Conservation (phyloP, 2,113 vertebrate genomes). For the Pseudopipra pipra region DNA sequence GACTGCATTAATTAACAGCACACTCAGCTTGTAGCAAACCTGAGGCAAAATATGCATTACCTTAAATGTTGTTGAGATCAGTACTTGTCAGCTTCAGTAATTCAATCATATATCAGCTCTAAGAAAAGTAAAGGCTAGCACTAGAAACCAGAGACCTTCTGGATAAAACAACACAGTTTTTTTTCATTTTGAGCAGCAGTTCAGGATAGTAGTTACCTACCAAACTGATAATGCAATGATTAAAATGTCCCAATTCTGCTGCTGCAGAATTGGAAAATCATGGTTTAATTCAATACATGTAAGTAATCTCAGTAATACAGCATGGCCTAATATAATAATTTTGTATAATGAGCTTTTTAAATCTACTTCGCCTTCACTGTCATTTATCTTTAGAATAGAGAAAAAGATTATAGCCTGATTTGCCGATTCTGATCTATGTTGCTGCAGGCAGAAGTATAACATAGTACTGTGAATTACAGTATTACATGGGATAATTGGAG, state of each 20-base stretch:
- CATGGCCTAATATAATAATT: background rate
- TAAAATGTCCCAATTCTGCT: background rate
- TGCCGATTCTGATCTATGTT: background rate
- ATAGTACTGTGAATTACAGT: background rate
- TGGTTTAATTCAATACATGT: background rate
- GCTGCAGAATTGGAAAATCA: background rate
- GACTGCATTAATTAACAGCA: background rate
- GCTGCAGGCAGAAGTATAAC: background rate
- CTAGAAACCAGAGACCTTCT: slow-evolving; percentile 20
- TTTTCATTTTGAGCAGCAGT: slow-evolving; percentile 4
- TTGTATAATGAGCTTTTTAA: background rate
- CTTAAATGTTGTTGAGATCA: background rate
- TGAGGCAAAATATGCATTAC: background rate
- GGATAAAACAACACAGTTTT: background rate
- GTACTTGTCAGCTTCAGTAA: slow-evolving; percentile 11
- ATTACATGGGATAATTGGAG: background rate
- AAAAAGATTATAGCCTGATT: background rate
- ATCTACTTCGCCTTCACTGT: background rate
- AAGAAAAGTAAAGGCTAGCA: background rate
- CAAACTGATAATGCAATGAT: background rate
- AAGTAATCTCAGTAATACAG: background rate
- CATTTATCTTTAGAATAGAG: background rate
- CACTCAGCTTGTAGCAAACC: background rate
- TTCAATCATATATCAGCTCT: background rate
- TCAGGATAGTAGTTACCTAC: background rate